Conservation (phyloP, 2,797 vertebrate genomes). For the Argentina silus region DNA sequence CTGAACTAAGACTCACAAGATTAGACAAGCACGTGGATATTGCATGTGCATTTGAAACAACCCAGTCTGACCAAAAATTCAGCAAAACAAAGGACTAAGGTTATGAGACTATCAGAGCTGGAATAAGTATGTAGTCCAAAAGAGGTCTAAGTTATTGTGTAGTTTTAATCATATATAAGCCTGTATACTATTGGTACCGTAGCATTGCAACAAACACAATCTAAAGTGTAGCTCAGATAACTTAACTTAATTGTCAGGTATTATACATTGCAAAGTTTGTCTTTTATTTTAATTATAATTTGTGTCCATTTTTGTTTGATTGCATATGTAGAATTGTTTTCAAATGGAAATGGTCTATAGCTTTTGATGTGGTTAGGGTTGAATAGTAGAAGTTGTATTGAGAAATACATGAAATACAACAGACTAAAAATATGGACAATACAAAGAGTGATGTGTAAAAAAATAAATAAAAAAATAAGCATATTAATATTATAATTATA, state of each 20-base stretch:
- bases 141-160: constrained; percentile 37
- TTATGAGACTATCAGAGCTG: constrained; percentile 28
- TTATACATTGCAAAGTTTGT: constrained; percentile 43
- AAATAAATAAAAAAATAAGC: background rate
- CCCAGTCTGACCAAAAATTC: constrained; percentile 56
- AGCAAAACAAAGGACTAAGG: background rate
- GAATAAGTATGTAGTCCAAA: constrained; percentile 24
- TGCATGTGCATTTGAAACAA: constrained; percentile 25
- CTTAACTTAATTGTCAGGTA: constrained; percentile 24
- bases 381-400: constrained; percentile 29
- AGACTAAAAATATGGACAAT: constrained; percentile 41
- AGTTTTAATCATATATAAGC: constrained; percentile 37
- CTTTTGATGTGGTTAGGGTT: constrained; percentile 54
- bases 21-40: constrained; percentile 7
- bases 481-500: constrained; percentile 45
- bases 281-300: constrained; percentile 52
- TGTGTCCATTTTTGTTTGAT: constrained; percentile 57
- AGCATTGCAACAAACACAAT: constrained; percentile 17
- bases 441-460: constrained; percentile 37
- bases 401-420: constrained; percentile 28
- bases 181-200: constrained; percentile 12
- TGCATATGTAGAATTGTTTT: constrained; percentile 54
- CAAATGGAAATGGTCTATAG: constrained; percentile 48
- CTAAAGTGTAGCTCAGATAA: constrained; percentile 12
- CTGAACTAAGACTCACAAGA: background rate